Percentiles rank a stretch among this genome's conserved stretches.
These are phyloP conservation scores for Drosophila demipolita DNA, from an alignment of 2,888 invertebrate genomes.

Conservation along the genomic window DNA sequence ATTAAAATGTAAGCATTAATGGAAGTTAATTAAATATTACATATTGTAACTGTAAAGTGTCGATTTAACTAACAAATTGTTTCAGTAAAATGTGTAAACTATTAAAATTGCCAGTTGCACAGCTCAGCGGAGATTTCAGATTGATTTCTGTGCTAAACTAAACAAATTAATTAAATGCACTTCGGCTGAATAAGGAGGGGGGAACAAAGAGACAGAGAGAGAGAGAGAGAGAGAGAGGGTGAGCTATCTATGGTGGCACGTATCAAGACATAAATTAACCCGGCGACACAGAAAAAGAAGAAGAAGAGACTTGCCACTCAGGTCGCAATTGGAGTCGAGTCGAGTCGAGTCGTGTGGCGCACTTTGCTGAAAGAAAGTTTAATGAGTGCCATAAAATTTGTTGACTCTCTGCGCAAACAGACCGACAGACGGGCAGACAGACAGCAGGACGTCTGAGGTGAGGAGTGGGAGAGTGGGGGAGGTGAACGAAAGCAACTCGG, in stretches of 20 bases:
- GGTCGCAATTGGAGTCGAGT: conserved; percentile 43
- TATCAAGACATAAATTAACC: conserved; percentile 42
- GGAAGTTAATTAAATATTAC: not conserved
- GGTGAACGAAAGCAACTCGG: conserved; percentile 24
- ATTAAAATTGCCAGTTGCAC: not conserved
- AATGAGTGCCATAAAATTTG: conserved; percentile 79
- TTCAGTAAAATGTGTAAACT: not conserved
- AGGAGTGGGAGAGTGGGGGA: not conserved
- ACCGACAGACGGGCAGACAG: not conserved
- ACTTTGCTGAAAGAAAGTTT: conserved; percentile 76
- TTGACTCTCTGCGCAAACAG: conserved; percentile 64
- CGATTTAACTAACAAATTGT: not conserved
- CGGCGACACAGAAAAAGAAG: not conserved
- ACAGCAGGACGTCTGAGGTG: not conserved
- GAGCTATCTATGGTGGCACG: conserved; percentile 11
- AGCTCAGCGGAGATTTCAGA: conserved; percentile 26
- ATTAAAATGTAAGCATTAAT: not conserved
- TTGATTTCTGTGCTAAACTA: conserved; percentile 60
- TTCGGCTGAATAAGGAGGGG: conserved; percentile 7
- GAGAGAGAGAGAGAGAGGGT: not conserved
- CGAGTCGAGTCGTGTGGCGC: conserved; percentile 18
- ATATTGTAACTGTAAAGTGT: not conserved
- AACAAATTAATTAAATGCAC: conserved; percentile 71
- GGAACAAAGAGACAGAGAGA: not conserved
- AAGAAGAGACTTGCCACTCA: conserved; percentile 31